Evolutionary conservation across 2,113 vertebrate genomes (phyloP), one percentile per base, ranked within the genome.

Genomic region (Amphilophus citrinellus): DNA sequence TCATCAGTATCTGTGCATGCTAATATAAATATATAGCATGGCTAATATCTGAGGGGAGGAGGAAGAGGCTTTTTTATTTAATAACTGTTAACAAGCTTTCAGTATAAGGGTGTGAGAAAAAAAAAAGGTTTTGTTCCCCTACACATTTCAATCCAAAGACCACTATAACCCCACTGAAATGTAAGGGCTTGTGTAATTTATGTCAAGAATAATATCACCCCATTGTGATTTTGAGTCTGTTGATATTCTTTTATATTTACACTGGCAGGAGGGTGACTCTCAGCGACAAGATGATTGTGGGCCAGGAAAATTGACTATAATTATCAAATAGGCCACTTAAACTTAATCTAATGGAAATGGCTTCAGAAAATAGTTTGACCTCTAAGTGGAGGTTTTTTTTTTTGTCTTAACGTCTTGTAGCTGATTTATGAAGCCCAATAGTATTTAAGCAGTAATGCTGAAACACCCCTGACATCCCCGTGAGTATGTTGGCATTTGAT

Each of bases 301-400:
- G 61, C 83, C 87, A 73, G 76, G 82, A 87, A 94, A 94, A 92
- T 93, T 84, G 50, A 58, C 79, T 66, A 30, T 91, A 93, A 93
- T 95, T 91, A 93, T 90, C 80, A 92, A 94, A 94, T 93, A 85
- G 90, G 57, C 90, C 87, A 87, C 87, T 93, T 91, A 91, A 87
- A 87, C 63, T 86, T 77, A 85, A 91, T 93, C 88, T 92, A 87
- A 92, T 87, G 86, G 88, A 90, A 93, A 92, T 90, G 60, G 82
- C 80, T 87, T 79, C 35, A 80, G 87, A 89, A 89, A 93, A 88
- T 53, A 83, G 79, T 80, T 73, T 86, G 76, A 89, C 87, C 83
- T 71, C 9, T 84, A 63, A 22, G n/a, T 47, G 22, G 61, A 39
- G 60, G 1, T 30, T 59, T 24, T 61, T 24, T 61, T 57, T 76